Conservation (phyloP, 2,113 vertebrate species). For the Osmerus eperlanus region DNA sequence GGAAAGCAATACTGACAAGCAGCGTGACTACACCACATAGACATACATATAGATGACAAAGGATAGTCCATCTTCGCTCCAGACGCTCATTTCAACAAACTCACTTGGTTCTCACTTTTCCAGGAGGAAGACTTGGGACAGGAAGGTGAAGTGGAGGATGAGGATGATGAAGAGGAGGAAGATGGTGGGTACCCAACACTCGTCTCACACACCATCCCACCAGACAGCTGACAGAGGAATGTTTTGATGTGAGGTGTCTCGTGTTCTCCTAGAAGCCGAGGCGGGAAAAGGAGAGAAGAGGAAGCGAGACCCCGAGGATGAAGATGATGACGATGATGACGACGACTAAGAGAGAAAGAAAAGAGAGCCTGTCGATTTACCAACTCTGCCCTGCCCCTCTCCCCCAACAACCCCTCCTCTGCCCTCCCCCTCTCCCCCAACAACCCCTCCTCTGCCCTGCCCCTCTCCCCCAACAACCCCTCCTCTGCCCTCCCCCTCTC, state of each 20-base stretch:
- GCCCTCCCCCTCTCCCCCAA: conserved; percentile 18
- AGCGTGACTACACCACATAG: too few species aligned
- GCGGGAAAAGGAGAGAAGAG: conserved; percentile 83
- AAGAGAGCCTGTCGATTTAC: conserved; percentile 61
- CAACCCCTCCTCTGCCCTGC: conserved; percentile 6
- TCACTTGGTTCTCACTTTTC: conserved; percentile 3
- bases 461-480: conserved; percentile 19
- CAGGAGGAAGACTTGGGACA: conserved; percentile 81
- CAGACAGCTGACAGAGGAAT: not conserved
- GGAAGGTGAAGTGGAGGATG: conserved; percentile 79
- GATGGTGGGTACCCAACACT: conserved; percentile 77
- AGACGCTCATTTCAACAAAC: not conserved
- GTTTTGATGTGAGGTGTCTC: not conserved
- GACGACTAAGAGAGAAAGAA: conserved; percentile 66
- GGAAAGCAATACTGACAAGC: too few species aligned
- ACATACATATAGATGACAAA: too few species aligned
- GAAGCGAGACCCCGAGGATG: conserved; percentile 87
- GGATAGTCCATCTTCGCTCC: too few species aligned
- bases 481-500: conserved; percentile 3
- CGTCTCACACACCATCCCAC: not conserved
- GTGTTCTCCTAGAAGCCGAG: conserved; percentile 67
- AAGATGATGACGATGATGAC: conserved; percentile 84
- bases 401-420: conserved; percentile 19
- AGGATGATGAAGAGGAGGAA: conserved; percentile 79
- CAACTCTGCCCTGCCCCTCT: conserved; percentile 21